A percentile compares a stretch with the other conserved stretches of the same genome.
Evolutionary conservation across 30 jellyfish, hydroid and myxozoan species (phyloP).

Genomic region (Pseudorhiza aurosa): DNA sequence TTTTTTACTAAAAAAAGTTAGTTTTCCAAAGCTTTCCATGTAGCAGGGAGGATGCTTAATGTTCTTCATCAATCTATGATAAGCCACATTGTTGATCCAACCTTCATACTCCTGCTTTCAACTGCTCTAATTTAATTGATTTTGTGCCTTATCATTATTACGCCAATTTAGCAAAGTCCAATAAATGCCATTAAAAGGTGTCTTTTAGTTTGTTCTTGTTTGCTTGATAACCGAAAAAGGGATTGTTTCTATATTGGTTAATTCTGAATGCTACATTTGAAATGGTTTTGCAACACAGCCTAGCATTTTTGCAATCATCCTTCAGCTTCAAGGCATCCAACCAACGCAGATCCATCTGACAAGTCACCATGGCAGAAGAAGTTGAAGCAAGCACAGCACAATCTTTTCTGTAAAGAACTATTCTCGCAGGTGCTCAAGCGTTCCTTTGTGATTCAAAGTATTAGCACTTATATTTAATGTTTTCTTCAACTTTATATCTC

Average conservation of each 20-base stretch:
- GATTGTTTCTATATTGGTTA: background rate
- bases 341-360: background rate
- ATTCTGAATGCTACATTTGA: background rate
- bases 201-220: too few relatives aligned
- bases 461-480: background rate
- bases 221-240: too few relatives aligned
- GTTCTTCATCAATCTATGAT: too few relatives aligned
- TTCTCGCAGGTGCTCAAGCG: slow-evolving; percentile 61
- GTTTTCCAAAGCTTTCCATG: too few relatives aligned
- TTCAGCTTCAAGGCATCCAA: background rate
- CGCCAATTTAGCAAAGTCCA: too few relatives aligned
- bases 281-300: background rate
- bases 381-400: slow-evolving; percentile 86
- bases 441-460: background rate
- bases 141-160: too few relatives aligned
- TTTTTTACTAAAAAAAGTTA: too few relatives aligned
- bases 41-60: too few relatives aligned
- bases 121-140: too few relatives aligned
- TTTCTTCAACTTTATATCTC: background rate
- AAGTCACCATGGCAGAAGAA: slow-evolving; percentile 79
- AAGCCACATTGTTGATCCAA: too few relatives aligned
- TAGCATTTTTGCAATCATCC: background rate
- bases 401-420: slow-evolving; percentile 86
- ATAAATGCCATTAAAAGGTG: too few relatives aligned
- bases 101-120: too few relatives aligned